Conservation (phyloP, 2,888 invertebrate genomes). For the Taphrorychus bicolor region DNA sequence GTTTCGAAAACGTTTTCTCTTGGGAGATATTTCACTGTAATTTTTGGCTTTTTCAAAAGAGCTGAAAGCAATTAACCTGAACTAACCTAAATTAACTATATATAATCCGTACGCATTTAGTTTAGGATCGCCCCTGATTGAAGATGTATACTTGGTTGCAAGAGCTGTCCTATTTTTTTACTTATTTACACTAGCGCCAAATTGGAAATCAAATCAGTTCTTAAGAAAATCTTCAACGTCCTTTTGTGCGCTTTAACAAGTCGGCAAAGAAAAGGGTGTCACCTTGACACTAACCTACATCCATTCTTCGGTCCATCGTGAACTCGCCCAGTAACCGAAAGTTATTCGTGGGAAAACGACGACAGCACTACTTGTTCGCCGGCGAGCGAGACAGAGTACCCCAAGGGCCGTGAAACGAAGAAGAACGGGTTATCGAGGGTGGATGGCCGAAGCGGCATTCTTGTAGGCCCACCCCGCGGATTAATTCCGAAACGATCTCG, state of each 20-base stretch:
- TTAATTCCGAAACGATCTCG: constrained; percentile 49
- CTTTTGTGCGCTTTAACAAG: not conserved
- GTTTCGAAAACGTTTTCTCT: too few relatives aligned
- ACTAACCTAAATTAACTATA: too few relatives aligned
- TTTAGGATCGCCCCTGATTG: too few relatives aligned
- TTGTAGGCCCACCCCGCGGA: constrained; percentile 50
- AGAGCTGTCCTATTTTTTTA: too few relatives aligned
- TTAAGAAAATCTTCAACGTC: too few relatives aligned
- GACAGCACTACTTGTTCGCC: not conserved
- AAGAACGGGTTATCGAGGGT: constrained; percentile 33
- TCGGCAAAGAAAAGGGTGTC: not conserved
- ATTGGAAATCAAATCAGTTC: too few relatives aligned
- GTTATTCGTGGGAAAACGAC: constrained; percentile 58
- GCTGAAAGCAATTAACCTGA: too few relatives aligned
- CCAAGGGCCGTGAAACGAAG: constrained; percentile 14
- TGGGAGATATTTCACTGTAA: too few relatives aligned
- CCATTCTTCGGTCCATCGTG: not conserved
- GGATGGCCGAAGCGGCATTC: constrained; percentile 50
- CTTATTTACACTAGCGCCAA: too few relatives aligned
- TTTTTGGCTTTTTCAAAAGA: too few relatives aligned
- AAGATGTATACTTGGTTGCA: too few relatives aligned
- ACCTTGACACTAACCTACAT: constrained; percentile 15
- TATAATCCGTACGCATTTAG: too few relatives aligned
- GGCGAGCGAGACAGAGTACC: constrained; percentile 20
- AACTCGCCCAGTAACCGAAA: constrained; percentile 50